Percentiles rank a stretch among this genome's conserved stretches.
These are phyloP conservation scores for Aptenodytes forsteri DNA, from an alignment of 2,113 vertebrate genomes.

Conservation along the genomic window DNA sequence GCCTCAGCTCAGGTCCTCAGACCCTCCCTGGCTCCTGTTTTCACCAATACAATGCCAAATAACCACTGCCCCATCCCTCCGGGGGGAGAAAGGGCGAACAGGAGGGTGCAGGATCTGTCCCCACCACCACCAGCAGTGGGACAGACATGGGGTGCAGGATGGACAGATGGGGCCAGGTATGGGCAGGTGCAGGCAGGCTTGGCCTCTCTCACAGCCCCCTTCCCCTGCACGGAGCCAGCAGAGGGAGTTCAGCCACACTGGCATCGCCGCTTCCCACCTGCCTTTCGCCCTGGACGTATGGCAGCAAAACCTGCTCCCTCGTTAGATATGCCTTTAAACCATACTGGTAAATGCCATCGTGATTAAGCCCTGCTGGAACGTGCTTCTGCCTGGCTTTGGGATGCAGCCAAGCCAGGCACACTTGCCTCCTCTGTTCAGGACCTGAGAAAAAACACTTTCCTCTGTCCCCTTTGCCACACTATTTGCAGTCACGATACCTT, in stretches of 20 bases:
- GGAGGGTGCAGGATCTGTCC: background rate
- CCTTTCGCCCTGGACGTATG: background rate
- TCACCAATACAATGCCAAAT: background rate
- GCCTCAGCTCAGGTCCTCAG: background rate
- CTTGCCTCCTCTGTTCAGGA: background rate
- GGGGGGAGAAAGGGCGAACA: background rate
- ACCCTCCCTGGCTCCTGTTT: background rate
- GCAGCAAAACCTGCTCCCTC: background rate
- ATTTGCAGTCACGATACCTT: background rate
- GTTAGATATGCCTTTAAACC: background rate
- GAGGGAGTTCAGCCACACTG: background rate
- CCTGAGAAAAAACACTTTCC: background rate
- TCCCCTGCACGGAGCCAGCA: background rate
- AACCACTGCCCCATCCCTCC: background rate
- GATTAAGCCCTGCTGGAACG: background rate
- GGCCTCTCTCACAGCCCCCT: background rate
- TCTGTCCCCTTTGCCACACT: accelerated
- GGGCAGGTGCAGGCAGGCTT: background rate
- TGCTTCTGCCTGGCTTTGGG: background rate
- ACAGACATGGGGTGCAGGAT: background rate
- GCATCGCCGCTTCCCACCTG: background rate
- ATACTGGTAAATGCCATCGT: background rate
- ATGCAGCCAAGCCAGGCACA: background rate
- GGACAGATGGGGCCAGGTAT: background rate
- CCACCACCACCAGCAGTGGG: background rate